Evolutionary conservation across 2,797 vertebrate species (phyloP), one percentile per base, ranked within the genome.

Genomic region (Pipistrellus nathusii): DNA sequence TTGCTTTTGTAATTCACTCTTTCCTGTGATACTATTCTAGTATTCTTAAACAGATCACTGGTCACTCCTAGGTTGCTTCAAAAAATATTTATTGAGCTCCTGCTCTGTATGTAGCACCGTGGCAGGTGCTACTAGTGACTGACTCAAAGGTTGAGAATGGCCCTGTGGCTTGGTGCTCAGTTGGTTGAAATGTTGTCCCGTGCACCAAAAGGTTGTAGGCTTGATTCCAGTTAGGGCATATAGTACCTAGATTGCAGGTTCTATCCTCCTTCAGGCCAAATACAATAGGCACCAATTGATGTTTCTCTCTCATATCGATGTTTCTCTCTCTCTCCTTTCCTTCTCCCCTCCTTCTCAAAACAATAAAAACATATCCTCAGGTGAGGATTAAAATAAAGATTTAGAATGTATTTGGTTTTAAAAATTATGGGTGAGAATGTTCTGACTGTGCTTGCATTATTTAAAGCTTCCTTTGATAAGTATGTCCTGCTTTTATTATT

Each of bases 391-490:
- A 35, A 68, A 68, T 32, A 68, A 35, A 83, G 75, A 69, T 35
- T 17, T 20, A 75, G 59, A 66, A 41, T 88, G 9, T 88, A 81
- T 93, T 82, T 91, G n/a, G 23, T 66, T 95, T 88, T 32, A 59
- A 69, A 38, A 81, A 51, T 35, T 92, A 30, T 66, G 78, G 5
- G 4, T 76, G 23, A 71, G 53, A 77, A 2, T 80, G 6, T 62
- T 87, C 64, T 87, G 23, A 51, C 18, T 91, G 4, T 78, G 32
- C 55, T 85, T 80, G 64, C 18, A 59, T 89, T 84, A 55, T 84
- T 89, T 75, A 75, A 95, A 57, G 30, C 44, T 83, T 85, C 8
- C 38, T 93, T 85, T 77, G 71, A 51, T 90, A 59, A 82, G 14
- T 92, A 13, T 44, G 18, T 64, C 6, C 59, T 68, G 51, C 57